Conservation (phyloP, 2,113 vertebrate species). For the Oncorhynchus kisutch region DNA sequence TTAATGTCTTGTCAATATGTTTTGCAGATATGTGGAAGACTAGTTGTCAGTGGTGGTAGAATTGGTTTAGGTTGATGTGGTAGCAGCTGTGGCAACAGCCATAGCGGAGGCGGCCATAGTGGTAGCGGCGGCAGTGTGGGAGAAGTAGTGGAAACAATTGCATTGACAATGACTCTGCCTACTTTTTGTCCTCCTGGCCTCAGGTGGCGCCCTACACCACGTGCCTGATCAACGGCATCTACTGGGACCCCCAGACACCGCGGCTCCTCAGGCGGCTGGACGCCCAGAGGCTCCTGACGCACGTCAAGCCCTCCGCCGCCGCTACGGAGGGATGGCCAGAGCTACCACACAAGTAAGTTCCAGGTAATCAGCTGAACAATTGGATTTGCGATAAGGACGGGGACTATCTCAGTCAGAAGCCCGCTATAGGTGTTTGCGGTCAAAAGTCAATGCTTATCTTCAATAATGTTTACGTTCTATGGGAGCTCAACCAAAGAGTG, state of each 20-base stretch:
- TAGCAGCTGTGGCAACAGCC: too few species aligned
- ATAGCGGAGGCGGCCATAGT: too few species aligned
- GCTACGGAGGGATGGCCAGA: slow-evolving; percentile 77
- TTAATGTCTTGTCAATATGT: too few species aligned
- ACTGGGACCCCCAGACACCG: slow-evolving; percentile 93
- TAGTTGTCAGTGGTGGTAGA: too few species aligned
- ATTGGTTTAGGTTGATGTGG: too few species aligned
- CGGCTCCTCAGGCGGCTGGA: slow-evolving; percentile 85
- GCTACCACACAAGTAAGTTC: slow-evolving; percentile 87
- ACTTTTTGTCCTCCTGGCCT: neutral
- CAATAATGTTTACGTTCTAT: slow-evolving; percentile 10
- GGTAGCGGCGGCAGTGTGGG: too few species aligned
- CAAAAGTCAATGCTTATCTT: slow-evolving; percentile 22
- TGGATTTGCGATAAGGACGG: too few species aligned
- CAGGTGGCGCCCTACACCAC: slow-evolving; percentile 95
- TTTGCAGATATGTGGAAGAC: too few species aligned
- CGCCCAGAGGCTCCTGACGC: slow-evolving; percentile 81
- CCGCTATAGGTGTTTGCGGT: neutral
- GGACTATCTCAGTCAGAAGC: neutral
- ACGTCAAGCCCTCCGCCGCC: slow-evolving; percentile 55
- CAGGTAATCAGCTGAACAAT: too few species aligned
- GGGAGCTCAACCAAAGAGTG: neutral
- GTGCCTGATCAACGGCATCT: slow-evolving; percentile 97
- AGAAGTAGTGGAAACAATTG: too few species aligned
- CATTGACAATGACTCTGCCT: neutral